phyloP scores from a whole-genome alignment of 2,113 vertebrate species.

The Paradisaea rubra region DNA sequence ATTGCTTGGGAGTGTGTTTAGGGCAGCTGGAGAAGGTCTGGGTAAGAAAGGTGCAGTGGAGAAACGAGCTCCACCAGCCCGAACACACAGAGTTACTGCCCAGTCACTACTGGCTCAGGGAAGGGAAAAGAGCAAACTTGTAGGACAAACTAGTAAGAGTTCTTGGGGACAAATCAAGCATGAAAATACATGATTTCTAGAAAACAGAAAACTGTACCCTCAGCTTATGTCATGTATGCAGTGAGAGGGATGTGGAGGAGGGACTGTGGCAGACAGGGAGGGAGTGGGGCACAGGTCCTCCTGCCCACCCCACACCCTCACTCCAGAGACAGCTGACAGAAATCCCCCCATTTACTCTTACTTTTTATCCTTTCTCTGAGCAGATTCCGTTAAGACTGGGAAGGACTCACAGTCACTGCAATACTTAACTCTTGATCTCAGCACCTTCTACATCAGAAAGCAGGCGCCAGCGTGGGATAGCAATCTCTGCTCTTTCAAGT shows the following conservation, averaged over 20 bases:
- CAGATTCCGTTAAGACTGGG: not conserved
- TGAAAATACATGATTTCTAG: not conserved
- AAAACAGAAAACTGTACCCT: not conserved
- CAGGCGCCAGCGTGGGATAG: accelerated
- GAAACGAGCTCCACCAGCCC: not conserved
- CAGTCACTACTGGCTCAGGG: not conserved
- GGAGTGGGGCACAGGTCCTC: too few species aligned
- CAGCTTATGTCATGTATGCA: not conserved
- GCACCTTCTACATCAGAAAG: not conserved
- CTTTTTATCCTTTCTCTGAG: not conserved
- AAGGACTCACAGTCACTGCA: not conserved
- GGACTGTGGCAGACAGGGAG: not conserved
- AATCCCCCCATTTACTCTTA: not conserved
- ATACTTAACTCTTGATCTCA: not conserved
- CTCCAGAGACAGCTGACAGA: accelerated
- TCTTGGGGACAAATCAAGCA: not conserved
- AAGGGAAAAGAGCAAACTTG: not conserved
- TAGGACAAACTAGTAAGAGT: not conserved
- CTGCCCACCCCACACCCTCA: not conserved
- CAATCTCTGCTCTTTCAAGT: not conserved
- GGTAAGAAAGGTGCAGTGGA: not conserved
- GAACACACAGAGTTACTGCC: not conserved
- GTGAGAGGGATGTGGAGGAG: not conserved
- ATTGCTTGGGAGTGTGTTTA: not conserved
- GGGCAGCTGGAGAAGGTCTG: not conserved